phyloP scores from a whole-genome alignment of 64 coral and sea anemone genomes.

The Montipora sp. region DNA sequence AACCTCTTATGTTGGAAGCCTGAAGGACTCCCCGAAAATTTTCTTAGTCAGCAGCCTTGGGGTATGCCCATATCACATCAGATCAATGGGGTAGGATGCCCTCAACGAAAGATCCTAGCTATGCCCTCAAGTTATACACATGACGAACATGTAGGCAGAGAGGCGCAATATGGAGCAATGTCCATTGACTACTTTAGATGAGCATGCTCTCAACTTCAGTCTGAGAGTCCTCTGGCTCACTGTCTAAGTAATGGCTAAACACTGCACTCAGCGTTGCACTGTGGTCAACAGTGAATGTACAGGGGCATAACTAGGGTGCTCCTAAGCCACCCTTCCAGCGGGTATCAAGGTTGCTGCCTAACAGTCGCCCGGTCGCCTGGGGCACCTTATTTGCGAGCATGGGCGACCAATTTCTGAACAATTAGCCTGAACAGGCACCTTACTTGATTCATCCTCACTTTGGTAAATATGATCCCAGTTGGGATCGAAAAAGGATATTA shows the following conservation, averaged over 20 bases:
- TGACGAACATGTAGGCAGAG: conserved; percentile 5
- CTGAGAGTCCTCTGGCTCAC: conserved; percentile 4
- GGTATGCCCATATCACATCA: conserved; percentile 2
- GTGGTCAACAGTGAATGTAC: background rate
- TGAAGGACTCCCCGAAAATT: too few species aligned
- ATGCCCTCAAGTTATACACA: conserved; percentile 1
- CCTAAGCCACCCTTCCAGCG: background rate
- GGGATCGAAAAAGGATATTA: background rate
- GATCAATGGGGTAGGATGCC: background rate
- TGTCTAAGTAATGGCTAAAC: conserved; percentile 13
- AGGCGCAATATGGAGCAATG: background rate
- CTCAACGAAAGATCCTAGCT: background rate
- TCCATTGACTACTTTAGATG: background rate
- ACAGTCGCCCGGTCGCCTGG: too few species aligned
- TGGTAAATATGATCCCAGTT: background rate
- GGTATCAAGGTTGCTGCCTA: too few species aligned
- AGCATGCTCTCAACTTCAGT: conserved; percentile 11
- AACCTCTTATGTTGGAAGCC: too few species aligned
- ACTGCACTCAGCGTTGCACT: conserved; percentile 28
- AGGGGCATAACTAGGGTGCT: background rate
- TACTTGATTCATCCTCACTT: background rate
- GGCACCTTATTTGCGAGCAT: too few species aligned
- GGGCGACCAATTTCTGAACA: too few species aligned
- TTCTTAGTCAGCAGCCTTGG: too few species aligned
- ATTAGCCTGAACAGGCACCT: too few species aligned